Percentiles rank a stretch among this genome's conserved stretches.
These are phyloP conservation scores for Chalcis sispes DNA, from an alignment of 2,888 invertebrate species.

Conservation along the genomic window DNA sequence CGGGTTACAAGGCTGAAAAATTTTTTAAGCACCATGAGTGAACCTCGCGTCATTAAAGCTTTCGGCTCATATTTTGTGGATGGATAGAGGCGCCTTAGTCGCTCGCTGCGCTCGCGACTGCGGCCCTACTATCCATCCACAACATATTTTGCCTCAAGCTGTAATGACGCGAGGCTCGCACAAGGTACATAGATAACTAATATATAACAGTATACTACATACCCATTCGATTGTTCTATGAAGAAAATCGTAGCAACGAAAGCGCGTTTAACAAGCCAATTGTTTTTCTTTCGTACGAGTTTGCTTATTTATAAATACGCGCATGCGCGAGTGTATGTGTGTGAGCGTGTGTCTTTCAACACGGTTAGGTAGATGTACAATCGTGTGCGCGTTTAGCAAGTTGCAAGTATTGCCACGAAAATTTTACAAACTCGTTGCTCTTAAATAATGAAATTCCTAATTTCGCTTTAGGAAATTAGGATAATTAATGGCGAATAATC, in stretches of 20 bases:
- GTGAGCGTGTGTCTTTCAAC: not conserved
- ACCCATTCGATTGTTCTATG: slow-evolving; percentile 45
- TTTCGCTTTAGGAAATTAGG: slow-evolving; percentile 11
- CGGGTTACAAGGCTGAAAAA: too few species aligned
- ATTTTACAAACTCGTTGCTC: not conserved
- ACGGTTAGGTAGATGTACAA: not conserved
- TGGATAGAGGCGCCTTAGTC: too few species aligned
- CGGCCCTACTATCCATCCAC: too few species aligned
- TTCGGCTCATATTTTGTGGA: too few species aligned
- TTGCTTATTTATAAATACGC: too few species aligned
- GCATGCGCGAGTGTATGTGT: not conserved
- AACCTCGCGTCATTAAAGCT: too few species aligned
- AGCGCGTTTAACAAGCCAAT: slow-evolving; percentile 50
- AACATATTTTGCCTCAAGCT: too few species aligned
- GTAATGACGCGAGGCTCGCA: too few species aligned
- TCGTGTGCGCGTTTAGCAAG: not conserved
- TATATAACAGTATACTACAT: too few species aligned
- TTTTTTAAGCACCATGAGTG: too few species aligned
- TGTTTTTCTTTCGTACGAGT: slow-evolving; percentile 53
- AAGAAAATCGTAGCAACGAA: slow-evolving; percentile 36
- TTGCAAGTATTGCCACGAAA: not conserved
- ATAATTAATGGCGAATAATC: slow-evolving; percentile 21
- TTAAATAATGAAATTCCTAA: slow-evolving; percentile 31
- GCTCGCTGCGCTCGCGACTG: too few species aligned
- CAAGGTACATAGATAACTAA: too few species aligned